phyloP scores from a whole-genome alignment of 2,113 vertebrate species.

The Aramus guarauna region DNA sequence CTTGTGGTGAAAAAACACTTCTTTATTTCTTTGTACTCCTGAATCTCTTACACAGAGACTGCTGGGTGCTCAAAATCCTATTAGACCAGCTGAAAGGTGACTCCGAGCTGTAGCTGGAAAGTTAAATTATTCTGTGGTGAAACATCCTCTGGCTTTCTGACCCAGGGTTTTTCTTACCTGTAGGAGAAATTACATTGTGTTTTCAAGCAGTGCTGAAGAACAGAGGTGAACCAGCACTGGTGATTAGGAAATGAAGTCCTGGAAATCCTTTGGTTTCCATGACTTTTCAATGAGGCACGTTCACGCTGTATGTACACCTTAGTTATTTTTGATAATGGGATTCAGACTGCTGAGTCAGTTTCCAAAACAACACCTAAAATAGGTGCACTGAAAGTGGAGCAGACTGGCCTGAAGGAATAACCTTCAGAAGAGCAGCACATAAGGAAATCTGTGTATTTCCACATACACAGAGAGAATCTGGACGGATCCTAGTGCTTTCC shows the following conservation, averaged over 20 bases:
- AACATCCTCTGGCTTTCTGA: not conserved
- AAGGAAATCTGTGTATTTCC: not conserved
- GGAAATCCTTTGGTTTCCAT: not conserved
- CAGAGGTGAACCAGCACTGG: not conserved
- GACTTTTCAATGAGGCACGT: not conserved
- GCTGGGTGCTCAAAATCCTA: not conserved
- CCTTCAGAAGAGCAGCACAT: not conserved
- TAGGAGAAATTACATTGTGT: not conserved
- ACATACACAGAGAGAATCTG: fast-evolving
- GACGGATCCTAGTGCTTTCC: not conserved
- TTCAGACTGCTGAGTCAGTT: not conserved
- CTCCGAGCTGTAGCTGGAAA: not conserved
- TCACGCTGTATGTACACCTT: not conserved
- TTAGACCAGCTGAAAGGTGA: not conserved
- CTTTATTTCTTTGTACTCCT: not conserved
- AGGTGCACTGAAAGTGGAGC: not conserved
- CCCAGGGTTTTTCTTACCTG: not conserved
- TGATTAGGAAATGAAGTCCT: not conserved
- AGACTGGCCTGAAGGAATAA: not conserved
- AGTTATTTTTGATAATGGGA: not conserved
- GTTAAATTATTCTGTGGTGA: not conserved
- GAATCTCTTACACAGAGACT: not conserved
- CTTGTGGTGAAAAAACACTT: not conserved
- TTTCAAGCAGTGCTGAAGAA: not conserved
- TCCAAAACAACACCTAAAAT: not conserved